These are phyloP conservation scores for Mayetiola destructor DNA, from an alignment of 2,888 invertebrate genomes.

Conservation along the genomic window DNA sequence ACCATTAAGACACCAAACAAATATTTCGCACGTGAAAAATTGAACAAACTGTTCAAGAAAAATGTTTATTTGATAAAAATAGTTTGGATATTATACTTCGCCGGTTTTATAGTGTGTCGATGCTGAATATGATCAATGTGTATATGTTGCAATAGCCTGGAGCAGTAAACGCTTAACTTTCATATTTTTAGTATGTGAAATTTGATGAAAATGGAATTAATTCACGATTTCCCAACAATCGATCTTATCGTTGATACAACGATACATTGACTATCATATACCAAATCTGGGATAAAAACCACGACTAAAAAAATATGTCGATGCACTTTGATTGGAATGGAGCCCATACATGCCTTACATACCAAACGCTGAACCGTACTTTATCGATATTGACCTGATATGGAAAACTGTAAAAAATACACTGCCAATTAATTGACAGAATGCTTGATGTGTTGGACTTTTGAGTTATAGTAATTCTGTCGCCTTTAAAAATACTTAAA, in stretches of 20 bases:
- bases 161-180: constrained; percentile 1
- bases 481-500: too few species aligned
- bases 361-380: too few species aligned
- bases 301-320: too few species aligned
- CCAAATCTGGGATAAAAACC: too few species aligned
- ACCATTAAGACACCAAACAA: neutral
- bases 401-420: too few species aligned
- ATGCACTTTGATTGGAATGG: too few species aligned
- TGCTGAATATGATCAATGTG: neutral
- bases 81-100: neutral
- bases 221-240: neutral
- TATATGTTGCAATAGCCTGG: neutral
- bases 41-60: neutral
- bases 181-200: constrained; percentile 2
- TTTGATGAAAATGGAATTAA: constrained; percentile 2
- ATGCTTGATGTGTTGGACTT: too few species aligned
- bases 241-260: constrained; percentile 1
- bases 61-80: neutral
- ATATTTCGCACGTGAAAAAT: neutral
- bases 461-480: too few species aligned
- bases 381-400: too few species aligned
- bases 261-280: too few species aligned
- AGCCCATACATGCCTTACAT: too few species aligned
- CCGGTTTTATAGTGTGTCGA: neutral
- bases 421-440: too few species aligned